Conservation (phyloP, 2,888 invertebrate species). For the Eucera pruinosa region DNA sequence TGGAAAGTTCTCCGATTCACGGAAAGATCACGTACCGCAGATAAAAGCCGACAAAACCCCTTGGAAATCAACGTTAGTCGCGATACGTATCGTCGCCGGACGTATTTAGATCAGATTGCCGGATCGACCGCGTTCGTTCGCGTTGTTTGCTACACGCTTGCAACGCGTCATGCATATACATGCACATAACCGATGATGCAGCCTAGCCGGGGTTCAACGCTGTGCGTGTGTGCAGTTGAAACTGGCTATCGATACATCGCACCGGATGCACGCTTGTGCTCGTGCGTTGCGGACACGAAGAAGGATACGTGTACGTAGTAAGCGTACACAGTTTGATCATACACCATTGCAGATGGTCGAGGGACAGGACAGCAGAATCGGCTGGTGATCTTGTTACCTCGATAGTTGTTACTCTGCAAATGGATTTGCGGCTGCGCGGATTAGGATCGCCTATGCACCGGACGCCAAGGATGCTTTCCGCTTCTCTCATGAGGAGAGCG, state of each 20-base stretch:
- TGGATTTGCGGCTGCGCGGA: conserved; percentile 78
- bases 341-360: conserved; percentile 21
- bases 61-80: conserved; percentile 25
- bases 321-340: conserved; percentile 21
- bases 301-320: background rate
- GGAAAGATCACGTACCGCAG: conserved; percentile 9
- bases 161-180: conserved; percentile 64
- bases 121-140: conserved; percentile 67
- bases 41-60: conserved; percentile 34
- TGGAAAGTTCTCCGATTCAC: background rate
- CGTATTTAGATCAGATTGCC: conserved; percentile 78
- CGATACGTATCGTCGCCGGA: conserved; percentile 62
- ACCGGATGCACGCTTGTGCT: conserved; percentile 59
- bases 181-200: conserved; percentile 60
- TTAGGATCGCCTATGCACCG: conserved; percentile 53
- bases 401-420: conserved; percentile 76
- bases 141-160: conserved; percentile 72
- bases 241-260: conserved; percentile 52
- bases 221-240: conserved; percentile 49
- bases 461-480: conserved; percentile 13
- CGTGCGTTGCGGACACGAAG: background rate
- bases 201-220: conserved; percentile 33
- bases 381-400: conserved; percentile 77
- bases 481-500: background rate
- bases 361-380: conserved; percentile 65